These are phyloP conservation scores for Pediacus dermestoides DNA, from an alignment of 2,888 invertebrate species.

Conservation along the genomic window DNA sequence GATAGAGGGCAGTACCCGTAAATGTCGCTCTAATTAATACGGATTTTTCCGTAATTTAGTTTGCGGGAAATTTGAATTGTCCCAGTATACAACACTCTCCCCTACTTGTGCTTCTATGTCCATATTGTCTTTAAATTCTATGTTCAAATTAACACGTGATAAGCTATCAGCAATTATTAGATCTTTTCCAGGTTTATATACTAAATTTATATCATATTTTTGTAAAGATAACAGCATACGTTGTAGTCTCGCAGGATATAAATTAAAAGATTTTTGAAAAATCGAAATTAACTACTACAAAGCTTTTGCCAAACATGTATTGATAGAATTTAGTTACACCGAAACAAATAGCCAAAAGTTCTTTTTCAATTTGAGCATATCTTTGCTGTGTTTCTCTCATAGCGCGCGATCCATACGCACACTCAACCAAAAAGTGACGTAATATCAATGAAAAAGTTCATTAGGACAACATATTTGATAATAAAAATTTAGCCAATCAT, in stretches of 20 bases:
- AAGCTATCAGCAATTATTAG: slow-evolving; percentile 20
- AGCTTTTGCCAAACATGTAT: slow-evolving; percentile 19
- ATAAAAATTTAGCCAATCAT: no score
- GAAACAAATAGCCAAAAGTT: slow-evolving; percentile 16
- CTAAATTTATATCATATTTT: slow-evolving; percentile 17
- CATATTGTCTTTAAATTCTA: slow-evolving; percentile 13
- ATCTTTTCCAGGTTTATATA: slow-evolving; percentile 19
- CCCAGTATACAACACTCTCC: no score
- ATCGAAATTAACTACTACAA: slow-evolving; percentile 17
- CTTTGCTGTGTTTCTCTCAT: slow-evolving; percentile 14
- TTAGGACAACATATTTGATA: no score
- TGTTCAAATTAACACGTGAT: slow-evolving; percentile 15
- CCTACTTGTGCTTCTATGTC: slow-evolving; percentile 9
- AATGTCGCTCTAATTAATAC: no score
- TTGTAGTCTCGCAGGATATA: slow-evolving; percentile 16
- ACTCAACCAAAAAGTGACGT: no score
- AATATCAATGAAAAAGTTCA: no score
- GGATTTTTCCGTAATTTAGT: no score
- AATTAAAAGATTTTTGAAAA: slow-evolving; percentile 17
- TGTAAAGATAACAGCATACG: slow-evolving; percentile 16
- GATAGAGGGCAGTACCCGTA: no score
- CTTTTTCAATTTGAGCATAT: slow-evolving; percentile 20
- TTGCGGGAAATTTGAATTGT: no score
- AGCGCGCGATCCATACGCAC: slow-evolving; percentile 25
- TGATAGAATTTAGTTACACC: slow-evolving; percentile 12